These are phyloP conservation scores for Stichodactyla mertensii DNA, from an alignment of 64 coral and sea anemone genomes.

Conservation along the genomic window DNA sequence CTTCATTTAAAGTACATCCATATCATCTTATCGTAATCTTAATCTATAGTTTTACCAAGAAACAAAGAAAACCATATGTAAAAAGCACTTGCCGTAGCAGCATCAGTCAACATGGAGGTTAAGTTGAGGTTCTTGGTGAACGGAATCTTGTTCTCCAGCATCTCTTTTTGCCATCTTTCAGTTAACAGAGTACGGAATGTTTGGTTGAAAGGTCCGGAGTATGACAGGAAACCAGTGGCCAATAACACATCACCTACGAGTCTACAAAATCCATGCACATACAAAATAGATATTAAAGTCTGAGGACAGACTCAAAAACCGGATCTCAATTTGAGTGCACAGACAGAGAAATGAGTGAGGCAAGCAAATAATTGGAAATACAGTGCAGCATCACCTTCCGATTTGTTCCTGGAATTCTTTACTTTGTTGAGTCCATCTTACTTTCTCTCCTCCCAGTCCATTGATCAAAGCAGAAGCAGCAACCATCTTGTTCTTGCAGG, in stretches of 20 bases:
- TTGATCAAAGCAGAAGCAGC: conserved; percentile 91
- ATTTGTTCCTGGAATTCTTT: conserved; percentile 99
- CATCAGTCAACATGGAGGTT: conserved; percentile 83
- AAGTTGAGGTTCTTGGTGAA: conserved; percentile 97
- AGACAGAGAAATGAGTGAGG: not conserved
- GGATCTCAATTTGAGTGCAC: too few relatives aligned
- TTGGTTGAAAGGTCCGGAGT: conserved; percentile 94
- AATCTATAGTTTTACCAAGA: too few relatives aligned
- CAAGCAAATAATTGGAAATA: too few relatives aligned
- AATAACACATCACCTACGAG: conserved; percentile 97
- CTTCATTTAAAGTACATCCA: too few relatives aligned
- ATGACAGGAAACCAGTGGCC: conserved; percentile 93
- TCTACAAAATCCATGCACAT: conserved; percentile 11
- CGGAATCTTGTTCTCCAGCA: conserved; percentile 82
- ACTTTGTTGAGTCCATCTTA: conserved; percentile 94
- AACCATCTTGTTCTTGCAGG: conserved; percentile 95
- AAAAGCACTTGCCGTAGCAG: conserved; percentile 64
- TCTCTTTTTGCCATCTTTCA: conserved; percentile 86
- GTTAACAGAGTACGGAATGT: conserved; percentile 75
- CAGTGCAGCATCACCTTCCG: conserved; percentile 50
- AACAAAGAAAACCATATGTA: not conserved
- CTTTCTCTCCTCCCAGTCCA: conserved; percentile 92
- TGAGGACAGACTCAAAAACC: too few relatives aligned
- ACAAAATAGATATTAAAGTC: too few relatives aligned
- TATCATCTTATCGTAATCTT: too few relatives aligned